Base-by-base conservation (phyloP, 2,113 vertebrate species). In the Copsychus sechellarum region DNA sequence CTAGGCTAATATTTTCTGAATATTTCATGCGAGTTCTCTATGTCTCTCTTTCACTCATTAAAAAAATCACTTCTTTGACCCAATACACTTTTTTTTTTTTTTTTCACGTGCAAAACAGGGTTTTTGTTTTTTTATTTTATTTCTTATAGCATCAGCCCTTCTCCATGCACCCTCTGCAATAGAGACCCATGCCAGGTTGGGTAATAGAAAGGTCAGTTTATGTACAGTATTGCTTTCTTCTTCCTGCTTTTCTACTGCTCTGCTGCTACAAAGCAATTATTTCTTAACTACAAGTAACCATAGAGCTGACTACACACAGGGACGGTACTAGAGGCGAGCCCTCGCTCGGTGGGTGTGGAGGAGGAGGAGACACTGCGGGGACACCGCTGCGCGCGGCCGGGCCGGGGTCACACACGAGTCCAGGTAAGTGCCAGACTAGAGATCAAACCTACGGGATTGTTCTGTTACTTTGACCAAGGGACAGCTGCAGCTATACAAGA, bases 161-260 rank as follows among this genome's bases (percentile, higher is more conserved):
- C 97, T 97, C 97, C 98, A 97, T 98, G 98, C 98, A 98, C 98
- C 97, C 97, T 97, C 97, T 96, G 97, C 97, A 96, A 97, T 56
- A 98, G 97, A 98, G 97, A 98, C 98, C 98, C 98, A 98, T 98
- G 98, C 98, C 97, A 97, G 95, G 97, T 96, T 97, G 97, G 97
- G 98, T 97, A 96, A 96, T 97, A 97, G 90, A 98, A 98, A 98
- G 96, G 97, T 97, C 97, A 90, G 95, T 97, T 97, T 98, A 98
- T 98, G 96, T 98, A 98, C 98, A 98, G 97, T 98, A 98, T 98
- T 98, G 98, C 98, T 98, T 98, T 98, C 98, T 98, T 97, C 96
- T 98, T 98, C 98, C 98, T 98, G 98, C 98, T 98, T 96, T 96
- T 97, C 98, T 98, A 98, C 98, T 97, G 97, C 98, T 98, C 97